These are phyloP conservation scores for Oligia strigilis DNA, from an alignment of 2,888 invertebrate species.

Conservation along the genomic window DNA sequence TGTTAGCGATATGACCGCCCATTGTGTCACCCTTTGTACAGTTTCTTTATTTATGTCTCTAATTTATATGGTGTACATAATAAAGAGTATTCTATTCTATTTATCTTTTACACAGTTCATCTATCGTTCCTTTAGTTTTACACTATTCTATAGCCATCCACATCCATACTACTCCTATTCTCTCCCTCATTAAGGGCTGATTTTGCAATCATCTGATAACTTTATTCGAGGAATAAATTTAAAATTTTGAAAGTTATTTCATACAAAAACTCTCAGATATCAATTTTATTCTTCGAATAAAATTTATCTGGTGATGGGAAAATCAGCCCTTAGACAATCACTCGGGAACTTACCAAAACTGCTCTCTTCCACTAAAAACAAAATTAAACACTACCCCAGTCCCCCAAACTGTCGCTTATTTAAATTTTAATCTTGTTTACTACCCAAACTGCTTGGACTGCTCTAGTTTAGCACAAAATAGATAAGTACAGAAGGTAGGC, in stretches of 20 bases:
- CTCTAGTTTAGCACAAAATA: slow-evolving; percentile 25
- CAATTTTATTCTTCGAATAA: no score
- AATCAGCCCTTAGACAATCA: background rate
- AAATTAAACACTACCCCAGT: slow-evolving; percentile 12
- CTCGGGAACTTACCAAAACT: background rate
- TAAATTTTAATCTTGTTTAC: slow-evolving; percentile 63
- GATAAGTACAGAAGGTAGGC: background rate
- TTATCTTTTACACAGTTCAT: background rate
- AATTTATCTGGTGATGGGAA: no score
- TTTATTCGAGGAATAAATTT: no score
- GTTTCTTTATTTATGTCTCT: no score
- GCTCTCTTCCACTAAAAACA: slow-evolving; percentile 18
- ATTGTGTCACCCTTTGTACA: no score
- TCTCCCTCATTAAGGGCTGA: no score
- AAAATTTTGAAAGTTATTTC: no score
- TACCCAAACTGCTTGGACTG: slow-evolving; percentile 52
- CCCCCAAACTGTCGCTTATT: slow-evolving; percentile 31
- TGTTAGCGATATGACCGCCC: no score
- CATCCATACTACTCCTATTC: background rate
- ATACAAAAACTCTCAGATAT: no score
- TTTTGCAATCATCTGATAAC: no score
- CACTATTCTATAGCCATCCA: background rate
- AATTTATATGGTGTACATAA: no score
- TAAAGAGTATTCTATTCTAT: no score
- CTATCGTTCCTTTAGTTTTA: background rate